These are phyloP conservation scores for western clawed frog (Xenopus tropicalis) DNA, from an alignment of 2,113 vertebrate species.

Conservation along the genomic window UCB_Xtro_10.0 CM004451.2:71215501-71216000, in stretches of 20 bases:
- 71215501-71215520: conserved; percentile 36
- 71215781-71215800: no score
- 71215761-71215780: no score
- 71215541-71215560: conserved; percentile 38
- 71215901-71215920: no score
- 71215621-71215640: conserved; percentile 22
- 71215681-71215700: background rate
- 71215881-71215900: no score
- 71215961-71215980: background rate
- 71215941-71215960: conserved; percentile 17
- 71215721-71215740: no score
- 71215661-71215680: background rate
- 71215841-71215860: no score
- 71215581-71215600: conserved; percentile 35
- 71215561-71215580: conserved; percentile 24
- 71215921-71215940: background rate
- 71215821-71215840: no score
- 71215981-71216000: conserved; percentile 1
- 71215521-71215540: conserved; percentile 43
- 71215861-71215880: no score
- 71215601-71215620: conserved; percentile 30
- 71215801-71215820: no score
- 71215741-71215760: no score
- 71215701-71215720: no score
- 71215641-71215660: conserved; percentile 6